phyloP scores from a whole-genome alignment of 1,140 invertebrate genomes.

The Daktulosphaira vitifoliae region DNA sequence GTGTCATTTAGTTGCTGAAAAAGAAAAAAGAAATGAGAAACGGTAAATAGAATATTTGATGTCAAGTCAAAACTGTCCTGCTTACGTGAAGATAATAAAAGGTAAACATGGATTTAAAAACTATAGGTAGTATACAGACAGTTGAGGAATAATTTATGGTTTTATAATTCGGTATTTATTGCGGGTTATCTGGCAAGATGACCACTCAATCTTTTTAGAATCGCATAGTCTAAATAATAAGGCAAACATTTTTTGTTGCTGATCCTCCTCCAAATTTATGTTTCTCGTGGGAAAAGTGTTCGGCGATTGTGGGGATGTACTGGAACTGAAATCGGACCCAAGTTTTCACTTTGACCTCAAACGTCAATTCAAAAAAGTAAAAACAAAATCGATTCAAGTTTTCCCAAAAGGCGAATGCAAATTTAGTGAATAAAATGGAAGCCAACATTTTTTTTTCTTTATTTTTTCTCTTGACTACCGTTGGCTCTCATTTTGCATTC shows the following conservation, averaged over 20 bases:
- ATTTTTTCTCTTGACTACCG: constrained; percentile 14
- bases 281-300: constrained; percentile 7
- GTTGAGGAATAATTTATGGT: constrained; percentile 27
- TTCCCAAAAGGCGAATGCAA: constrained; percentile 27
- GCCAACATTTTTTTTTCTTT: constrained; percentile 24
- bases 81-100: too few species aligned
- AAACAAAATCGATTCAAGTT: constrained; percentile 29
- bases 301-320: neutral
- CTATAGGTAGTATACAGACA: too few species aligned
- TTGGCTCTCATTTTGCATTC: constrained; percentile 30
- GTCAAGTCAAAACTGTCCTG: too few species aligned
- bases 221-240: neutral
- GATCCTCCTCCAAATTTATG: constrained; percentile 14
- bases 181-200: constrained; percentile 17
- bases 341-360: constrained; percentile 30
- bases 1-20: too few species aligned
- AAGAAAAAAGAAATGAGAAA: too few species aligned
- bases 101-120: too few species aligned
- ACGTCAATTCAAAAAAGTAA: neutral
- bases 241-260: neutral
- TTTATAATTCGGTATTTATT: constrained; percentile 29
- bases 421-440: neutral
- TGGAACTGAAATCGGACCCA: constrained; percentile 3
- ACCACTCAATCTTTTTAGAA: constrained; percentile 12
- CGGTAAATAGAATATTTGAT: too few species aligned